Evolutionary conservation across 2,797 vertebrate genomes (phyloP).

Genomic region (Mycteria americana): DNA sequence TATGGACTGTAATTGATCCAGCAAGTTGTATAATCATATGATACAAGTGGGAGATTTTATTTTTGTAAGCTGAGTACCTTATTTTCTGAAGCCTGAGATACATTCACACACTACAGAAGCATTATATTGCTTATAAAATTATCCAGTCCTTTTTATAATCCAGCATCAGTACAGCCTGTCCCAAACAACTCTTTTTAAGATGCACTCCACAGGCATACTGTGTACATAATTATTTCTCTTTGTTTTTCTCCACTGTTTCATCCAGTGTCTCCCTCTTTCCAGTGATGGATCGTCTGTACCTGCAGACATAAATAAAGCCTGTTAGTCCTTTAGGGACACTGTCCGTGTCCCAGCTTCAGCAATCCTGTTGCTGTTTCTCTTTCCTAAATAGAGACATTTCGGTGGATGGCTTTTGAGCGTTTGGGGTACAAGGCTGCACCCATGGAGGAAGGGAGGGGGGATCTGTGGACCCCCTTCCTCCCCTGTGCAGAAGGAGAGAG

Average conservation of each 20-base stretch:
- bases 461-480: neutral
- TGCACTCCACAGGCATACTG: neutral
- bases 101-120: neutral
- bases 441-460: accelerated
- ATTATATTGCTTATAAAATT: constrained; percentile 52
- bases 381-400: neutral
- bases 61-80: constrained; percentile 44
- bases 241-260: constrained; percentile 10
- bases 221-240: constrained; percentile 42
- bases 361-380: neutral
- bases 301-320: neutral
- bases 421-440: neutral
- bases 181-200: constrained; percentile 52
- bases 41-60: constrained; percentile 40
- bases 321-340: neutral
- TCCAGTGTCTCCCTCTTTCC: neutral
- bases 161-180: constrained; percentile 39
- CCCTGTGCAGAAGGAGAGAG: neutral
- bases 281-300: neutral
- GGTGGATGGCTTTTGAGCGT: neutral
- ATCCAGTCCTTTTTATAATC: constrained; percentile 48
- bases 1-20: constrained; percentile 18
- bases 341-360: neutral
- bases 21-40: constrained; percentile 19
- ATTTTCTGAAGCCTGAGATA: constrained; percentile 34